phyloP scores from a whole-genome alignment of 2,888 invertebrate genomes.

The Dusona sp. region DNA sequence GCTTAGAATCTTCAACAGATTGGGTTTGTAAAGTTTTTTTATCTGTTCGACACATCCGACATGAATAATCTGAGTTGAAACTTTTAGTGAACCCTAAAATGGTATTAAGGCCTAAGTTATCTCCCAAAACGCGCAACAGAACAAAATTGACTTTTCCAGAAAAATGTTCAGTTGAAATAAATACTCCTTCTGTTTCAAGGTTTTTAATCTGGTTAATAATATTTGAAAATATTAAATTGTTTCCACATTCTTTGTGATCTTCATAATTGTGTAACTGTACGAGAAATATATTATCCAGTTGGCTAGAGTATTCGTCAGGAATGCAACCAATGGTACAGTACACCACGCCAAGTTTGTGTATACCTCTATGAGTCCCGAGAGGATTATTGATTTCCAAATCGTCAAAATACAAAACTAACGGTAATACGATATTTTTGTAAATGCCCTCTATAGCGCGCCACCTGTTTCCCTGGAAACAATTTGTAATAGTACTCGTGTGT shows the following conservation, averaged over 20 bases:
- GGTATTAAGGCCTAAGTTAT: slow-evolving; percentile 61
- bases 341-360: slow-evolving; percentile 69
- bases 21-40: slow-evolving; percentile 59
- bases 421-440: too few relatives aligned
- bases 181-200: slow-evolving; percentile 64
- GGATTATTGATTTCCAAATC: slow-evolving; percentile 72
- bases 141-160: slow-evolving; percentile 44
- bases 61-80: slow-evolving; percentile 67
- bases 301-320: slow-evolving; percentile 61
- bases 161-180: slow-evolving; percentile 16
- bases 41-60: slow-evolving; percentile 70
- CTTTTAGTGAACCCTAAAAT: slow-evolving; percentile 56
- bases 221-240: slow-evolving; percentile 25
- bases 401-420: slow-evolving; percentile 53
- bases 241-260: slow-evolving; percentile 60
- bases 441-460: too few relatives aligned
- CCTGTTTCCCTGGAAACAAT: not conserved
- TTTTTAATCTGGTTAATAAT: slow-evolving; percentile 57
- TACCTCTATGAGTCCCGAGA: slow-evolving; percentile 62
- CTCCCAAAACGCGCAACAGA: slow-evolving; percentile 56
- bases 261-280: slow-evolving; percentile 66
- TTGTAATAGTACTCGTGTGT: not conserved
- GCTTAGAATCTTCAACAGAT: slow-evolving; percentile 54
- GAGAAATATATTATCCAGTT: slow-evolving; percentile 70
- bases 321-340: slow-evolving; percentile 67